Evolutionary conservation across 2,113 vertebrate species (phyloP).

Genomic region (Osmerus eperlanus): DNA sequence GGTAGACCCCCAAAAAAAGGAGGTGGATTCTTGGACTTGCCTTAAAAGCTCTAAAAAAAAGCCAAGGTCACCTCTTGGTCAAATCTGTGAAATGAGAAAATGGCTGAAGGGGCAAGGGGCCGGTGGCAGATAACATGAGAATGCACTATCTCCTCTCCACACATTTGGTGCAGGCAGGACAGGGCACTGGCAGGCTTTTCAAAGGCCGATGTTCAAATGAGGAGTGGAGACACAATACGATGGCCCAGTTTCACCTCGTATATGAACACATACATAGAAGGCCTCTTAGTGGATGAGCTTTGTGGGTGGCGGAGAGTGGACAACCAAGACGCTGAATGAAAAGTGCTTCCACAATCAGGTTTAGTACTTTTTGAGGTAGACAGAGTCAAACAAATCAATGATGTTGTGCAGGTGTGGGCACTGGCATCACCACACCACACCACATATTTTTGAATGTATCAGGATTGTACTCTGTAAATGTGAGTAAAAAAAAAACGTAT

Average conservation of each 20-base stretch:
- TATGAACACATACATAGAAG: slow-evolving; percentile 43
- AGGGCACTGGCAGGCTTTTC: slow-evolving; percentile 44
- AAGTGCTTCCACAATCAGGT: slow-evolving; percentile 14
- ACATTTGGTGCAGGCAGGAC: slow-evolving; percentile 56
- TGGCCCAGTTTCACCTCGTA: slow-evolving; percentile 54
- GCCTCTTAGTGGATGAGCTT: slow-evolving; percentile 55
- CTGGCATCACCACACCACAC: no score
- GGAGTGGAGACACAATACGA: slow-evolving; percentile 53
- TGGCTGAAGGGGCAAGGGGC: slow-evolving; percentile 60
- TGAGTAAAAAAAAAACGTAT: no score
- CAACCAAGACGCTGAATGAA: slow-evolving; percentile 21
- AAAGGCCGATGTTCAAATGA: slow-evolving; percentile 42
- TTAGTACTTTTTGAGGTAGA: slow-evolving; percentile 17
- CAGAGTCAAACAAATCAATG: slow-evolving; percentile 28
- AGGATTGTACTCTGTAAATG: no score
- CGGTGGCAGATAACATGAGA: slow-evolving; percentile 71
- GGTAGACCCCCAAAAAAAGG: slow-evolving; percentile 31
- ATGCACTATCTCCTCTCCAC: slow-evolving; percentile 69
- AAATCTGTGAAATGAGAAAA: slow-evolving; percentile 73
- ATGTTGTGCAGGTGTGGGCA: background rate
- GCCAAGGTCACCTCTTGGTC: slow-evolving; percentile 71
- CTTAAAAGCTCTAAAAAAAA: slow-evolving; percentile 71
- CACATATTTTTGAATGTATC: no score
- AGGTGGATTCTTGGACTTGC: slow-evolving; percentile 52
- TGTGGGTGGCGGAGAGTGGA: slow-evolving; percentile 22